phyloP scores from a whole-genome alignment of 2,888 invertebrate genomes.

The Sarcophaga variegata region DNA sequence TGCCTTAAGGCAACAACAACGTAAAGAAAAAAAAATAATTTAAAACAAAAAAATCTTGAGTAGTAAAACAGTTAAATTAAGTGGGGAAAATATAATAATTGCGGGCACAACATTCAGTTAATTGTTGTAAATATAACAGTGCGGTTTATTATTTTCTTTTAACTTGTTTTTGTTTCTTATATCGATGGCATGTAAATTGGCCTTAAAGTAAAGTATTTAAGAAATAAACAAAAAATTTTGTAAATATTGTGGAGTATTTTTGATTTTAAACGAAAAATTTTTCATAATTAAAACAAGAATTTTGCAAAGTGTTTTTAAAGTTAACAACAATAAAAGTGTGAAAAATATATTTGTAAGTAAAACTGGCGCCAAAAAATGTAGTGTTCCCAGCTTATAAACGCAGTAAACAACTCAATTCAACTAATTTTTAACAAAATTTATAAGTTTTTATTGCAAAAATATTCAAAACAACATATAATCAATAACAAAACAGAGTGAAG shows the following conservation, averaged over 20 bases:
- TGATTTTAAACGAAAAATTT: not conserved
- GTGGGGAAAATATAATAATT: slow-evolving; percentile 54
- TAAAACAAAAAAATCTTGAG: slow-evolving; percentile 36
- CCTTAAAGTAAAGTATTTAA: no score
- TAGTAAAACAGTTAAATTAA: slow-evolving; percentile 68
- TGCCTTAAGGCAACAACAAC: not conserved
- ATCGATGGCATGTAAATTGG: not conserved
- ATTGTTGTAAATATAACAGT: slow-evolving; percentile 78
- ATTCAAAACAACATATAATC: not conserved
- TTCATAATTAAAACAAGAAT: not conserved
- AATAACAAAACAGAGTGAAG: not conserved
- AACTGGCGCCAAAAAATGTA: not conserved
- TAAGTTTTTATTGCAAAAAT: not conserved
- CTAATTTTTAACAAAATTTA: no score
- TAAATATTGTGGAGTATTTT: no score
- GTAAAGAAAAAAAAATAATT: slow-evolving; percentile 18
- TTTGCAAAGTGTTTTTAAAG: no score
- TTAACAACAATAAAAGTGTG: not conserved
- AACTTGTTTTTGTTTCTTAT: not conserved
- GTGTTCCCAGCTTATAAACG: no score
- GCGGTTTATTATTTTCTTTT: slow-evolving; percentile 71
- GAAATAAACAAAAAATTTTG: no score
- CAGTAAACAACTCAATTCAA: no score
- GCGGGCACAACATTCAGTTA: slow-evolving; percentile 74
- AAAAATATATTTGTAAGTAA: not conserved